Evolutionary conservation across 2,113 vertebrate species (phyloP).

Genomic region (Labeo catla): DNA sequence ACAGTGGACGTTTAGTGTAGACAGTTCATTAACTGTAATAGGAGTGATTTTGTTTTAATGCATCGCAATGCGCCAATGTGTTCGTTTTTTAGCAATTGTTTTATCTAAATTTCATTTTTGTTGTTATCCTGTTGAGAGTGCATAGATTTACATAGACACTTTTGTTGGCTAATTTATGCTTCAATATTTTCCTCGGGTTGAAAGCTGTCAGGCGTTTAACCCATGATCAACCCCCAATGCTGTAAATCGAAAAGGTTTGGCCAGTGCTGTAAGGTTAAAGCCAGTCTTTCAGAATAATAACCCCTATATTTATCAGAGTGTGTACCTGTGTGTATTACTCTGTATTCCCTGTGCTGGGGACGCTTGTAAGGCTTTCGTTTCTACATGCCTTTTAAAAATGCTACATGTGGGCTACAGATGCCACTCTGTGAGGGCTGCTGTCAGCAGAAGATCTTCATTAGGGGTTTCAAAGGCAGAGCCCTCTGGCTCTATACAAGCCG

Average conservation of each 20-base stretch:
- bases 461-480: conserved; percentile 63
- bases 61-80: background rate
- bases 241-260: background rate
- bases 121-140: background rate
- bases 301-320: background rate
- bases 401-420: conserved; percentile 62
- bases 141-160: background rate
- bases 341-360: background rate
- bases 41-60: background rate
- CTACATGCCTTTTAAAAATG: conserved; percentile 56
- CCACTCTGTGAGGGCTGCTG: conserved; percentile 61
- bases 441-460: conserved; percentile 76
- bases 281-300: background rate
- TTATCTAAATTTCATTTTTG: background rate
- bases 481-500: conserved; percentile 66
- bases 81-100: background rate
- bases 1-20: background rate
- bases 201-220: background rate
- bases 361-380: conserved; percentile 49
- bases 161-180: background rate
- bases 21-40: background rate
- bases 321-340: background rate
- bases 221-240: background rate
- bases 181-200: background rate
- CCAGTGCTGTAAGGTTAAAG: background rate